Evolutionary conservation across 2,113 vertebrate species (phyloP).

Genomic region (Prietella phreatophila): DNA sequence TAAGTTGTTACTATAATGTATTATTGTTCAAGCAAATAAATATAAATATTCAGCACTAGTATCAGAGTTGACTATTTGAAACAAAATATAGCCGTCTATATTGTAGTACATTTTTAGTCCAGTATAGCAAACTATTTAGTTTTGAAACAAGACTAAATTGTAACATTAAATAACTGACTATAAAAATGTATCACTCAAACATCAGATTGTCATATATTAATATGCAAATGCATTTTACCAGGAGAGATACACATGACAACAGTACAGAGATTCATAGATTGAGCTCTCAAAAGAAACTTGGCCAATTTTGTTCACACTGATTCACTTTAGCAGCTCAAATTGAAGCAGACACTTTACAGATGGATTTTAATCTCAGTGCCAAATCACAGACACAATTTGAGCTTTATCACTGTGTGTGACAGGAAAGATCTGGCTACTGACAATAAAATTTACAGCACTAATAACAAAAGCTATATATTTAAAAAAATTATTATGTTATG

Average conservation of each 20-base stretch:
- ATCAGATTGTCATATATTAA: background rate
- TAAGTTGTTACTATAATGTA: no score
- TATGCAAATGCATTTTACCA: background rate
- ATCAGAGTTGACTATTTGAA: no score
- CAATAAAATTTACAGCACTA: background rate
- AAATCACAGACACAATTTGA: background rate
- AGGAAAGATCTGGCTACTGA: background rate
- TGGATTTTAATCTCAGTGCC: background rate
- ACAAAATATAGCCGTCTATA: no score
- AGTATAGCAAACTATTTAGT: background rate
- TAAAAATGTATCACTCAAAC: background rate
- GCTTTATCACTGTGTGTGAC: background rate
- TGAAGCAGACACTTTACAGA: background rate
- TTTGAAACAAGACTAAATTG: background rate
- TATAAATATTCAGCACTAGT: background rate
- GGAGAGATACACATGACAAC: background rate
- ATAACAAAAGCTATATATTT: background rate
- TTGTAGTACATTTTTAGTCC: background rate
- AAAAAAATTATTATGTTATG: background rate
- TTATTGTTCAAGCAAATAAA: no score
- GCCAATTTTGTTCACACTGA: background rate
- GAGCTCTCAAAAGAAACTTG: background rate
- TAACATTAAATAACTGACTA: background rate
- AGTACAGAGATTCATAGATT: background rate
- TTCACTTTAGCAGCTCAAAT: background rate